Percentiles rank a stretch among this genome's conserved stretches.
Conservation (phyloP, 1,140 invertebrate genomes). For the Halictus rubicundus region DNA sequence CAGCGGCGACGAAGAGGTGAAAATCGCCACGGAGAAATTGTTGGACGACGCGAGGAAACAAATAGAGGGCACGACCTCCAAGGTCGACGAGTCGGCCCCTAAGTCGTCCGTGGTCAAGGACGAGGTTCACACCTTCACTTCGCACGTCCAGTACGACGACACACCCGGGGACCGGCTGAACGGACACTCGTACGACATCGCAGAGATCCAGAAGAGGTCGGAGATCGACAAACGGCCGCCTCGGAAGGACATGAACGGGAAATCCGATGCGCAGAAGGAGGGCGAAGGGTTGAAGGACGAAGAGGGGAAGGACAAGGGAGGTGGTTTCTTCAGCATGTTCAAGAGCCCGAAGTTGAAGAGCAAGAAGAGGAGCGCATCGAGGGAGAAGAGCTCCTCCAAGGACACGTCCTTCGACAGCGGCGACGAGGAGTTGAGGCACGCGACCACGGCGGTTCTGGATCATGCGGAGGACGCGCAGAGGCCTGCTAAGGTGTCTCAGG, state of each 20-base stretch:
- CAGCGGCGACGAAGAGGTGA: constrained; percentile 69
- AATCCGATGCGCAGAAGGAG: constrained; percentile 28
- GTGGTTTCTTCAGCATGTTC: constrained; percentile 74
- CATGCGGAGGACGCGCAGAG: constrained; percentile 6
- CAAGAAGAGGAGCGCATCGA: constrained; percentile 70
- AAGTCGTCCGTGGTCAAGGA: constrained; percentile 23
- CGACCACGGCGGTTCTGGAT: constrained; percentile 66
- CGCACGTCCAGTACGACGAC: constrained; percentile 44
- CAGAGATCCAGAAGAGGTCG: constrained; percentile 19
- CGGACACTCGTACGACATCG: constrained; percentile 62
- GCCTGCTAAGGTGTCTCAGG: constrained; percentile 2
- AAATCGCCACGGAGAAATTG: constrained; percentile 62
- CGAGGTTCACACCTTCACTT: constrained; percentile 56
- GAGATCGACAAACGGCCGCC: constrained; percentile 3
- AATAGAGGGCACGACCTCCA: constrained; percentile 37
- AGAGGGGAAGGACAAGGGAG: constrained; percentile 64
- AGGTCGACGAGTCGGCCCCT: constrained; percentile 14
- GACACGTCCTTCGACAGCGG: constrained; percentile 74
- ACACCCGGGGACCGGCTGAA: constrained; percentile 61
- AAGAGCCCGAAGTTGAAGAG: constrained; percentile 72
- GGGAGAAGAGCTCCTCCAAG: constrained; percentile 66
- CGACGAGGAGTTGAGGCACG: constrained; percentile 70
- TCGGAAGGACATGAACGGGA: constrained; percentile 39
- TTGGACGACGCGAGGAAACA: constrained; percentile 64
- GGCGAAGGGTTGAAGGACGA: constrained; percentile 26